Percentiles rank a stretch among this genome's conserved stretches.
These are phyloP conservation scores for Oncorhynchus mykiss DNA, from an alignment of 2,113 vertebrate species.

Conservation along the genomic window DNA sequence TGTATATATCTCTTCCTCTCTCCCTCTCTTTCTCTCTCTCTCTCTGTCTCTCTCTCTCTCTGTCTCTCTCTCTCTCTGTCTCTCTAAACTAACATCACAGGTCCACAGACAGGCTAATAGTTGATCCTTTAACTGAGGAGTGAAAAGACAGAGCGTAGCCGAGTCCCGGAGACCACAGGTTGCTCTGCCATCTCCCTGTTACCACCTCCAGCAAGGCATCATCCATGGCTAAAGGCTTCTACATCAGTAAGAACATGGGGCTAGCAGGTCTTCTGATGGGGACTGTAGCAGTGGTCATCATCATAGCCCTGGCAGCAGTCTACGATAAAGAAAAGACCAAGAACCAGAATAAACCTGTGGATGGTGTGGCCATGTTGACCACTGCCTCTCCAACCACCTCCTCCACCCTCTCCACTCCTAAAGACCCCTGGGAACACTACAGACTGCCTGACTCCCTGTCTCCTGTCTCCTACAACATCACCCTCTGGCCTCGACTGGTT, in stretches of 20 bases:
- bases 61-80: too few relatives aligned
- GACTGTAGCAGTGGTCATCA: slow-evolving; percentile 69
- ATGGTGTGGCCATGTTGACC: not conserved
- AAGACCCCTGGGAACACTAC: slow-evolving; percentile 77
- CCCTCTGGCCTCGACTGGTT: slow-evolving; percentile 79
- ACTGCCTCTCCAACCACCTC: not conserved
- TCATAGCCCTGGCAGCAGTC: slow-evolving; percentile 82
- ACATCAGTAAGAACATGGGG: slow-evolving; percentile 80
- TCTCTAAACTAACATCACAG: too few relatives aligned
- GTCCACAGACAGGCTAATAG: not conserved
- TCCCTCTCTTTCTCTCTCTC: too few relatives aligned
- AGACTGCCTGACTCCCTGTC: slow-evolving; percentile 77
- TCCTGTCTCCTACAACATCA: slow-evolving; percentile 77
- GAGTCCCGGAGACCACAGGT: slow-evolving; percentile 19
- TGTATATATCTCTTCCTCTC: too few relatives aligned
- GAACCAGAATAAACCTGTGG: slow-evolving; percentile 27
- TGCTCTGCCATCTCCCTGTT: slow-evolving; percentile 8
- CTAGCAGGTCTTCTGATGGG: slow-evolving; percentile 70
- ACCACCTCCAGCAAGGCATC: not conserved
- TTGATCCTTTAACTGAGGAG: slow-evolving; percentile 48
- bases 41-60: rapidly evolving
- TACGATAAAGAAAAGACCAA: slow-evolving; percentile 79
- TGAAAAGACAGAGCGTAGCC: slow-evolving; percentile 9
- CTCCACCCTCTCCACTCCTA: not conserved
- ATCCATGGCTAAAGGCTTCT: slow-evolving; percentile 87